phyloP scores from a whole-genome alignment of 1,140 invertebrate genomes.

The Tetramorium simillimum region DNA sequence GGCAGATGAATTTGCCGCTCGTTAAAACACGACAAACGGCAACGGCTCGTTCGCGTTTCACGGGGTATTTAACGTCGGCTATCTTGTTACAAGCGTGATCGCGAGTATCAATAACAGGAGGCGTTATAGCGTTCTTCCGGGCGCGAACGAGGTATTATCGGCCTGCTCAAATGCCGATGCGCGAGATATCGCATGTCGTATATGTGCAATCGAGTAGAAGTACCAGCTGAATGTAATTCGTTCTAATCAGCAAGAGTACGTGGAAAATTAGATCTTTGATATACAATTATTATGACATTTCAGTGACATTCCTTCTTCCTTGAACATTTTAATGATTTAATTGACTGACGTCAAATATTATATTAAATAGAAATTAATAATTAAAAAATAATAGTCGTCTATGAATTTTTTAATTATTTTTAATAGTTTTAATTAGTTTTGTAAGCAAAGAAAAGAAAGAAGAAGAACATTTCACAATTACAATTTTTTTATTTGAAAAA shows the following conservation, averaged over 20 bases:
- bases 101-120: slow-evolving; percentile 45
- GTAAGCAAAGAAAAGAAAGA: background rate
- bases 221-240: slow-evolving; percentile 13
- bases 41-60: slow-evolving; percentile 22
- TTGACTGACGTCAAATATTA: background rate
- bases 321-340: background rate
- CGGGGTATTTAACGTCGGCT: slow-evolving; percentile 25
- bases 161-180: slow-evolving; percentile 11
- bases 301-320: background rate
- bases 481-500: background rate
- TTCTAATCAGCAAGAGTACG: background rate
- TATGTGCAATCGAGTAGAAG: background rate
- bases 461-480: background rate
- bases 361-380: background rate
- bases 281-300: background rate
- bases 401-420: background rate
- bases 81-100: slow-evolving; percentile 30
- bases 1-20: slow-evolving; percentile 28
- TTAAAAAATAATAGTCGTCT: background rate
- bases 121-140: slow-evolving; percentile 12
- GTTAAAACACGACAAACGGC: slow-evolving; percentile 43
- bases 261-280: background rate
- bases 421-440: background rate
- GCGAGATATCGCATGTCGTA: slow-evolving; percentile 2
- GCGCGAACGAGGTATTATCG: slow-evolving; percentile 31